phyloP scores from a whole-genome alignment of 2,797 vertebrate species.

The Xiphophorus birchmanni region DNA sequence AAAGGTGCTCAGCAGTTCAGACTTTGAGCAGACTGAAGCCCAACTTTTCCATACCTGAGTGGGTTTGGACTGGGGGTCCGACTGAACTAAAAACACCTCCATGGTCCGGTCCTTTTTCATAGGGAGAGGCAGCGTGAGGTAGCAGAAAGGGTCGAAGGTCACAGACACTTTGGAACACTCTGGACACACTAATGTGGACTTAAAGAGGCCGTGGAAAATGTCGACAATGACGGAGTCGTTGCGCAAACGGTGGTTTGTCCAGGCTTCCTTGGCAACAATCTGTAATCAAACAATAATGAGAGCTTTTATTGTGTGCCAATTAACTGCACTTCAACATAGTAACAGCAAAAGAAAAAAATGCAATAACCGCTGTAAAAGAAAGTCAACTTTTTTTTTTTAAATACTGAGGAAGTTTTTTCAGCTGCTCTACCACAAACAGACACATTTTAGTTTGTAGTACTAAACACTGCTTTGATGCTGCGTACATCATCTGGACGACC shows the following conservation, averaged over 20 bases:
- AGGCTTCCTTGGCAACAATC: constrained; percentile 93
- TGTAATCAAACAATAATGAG: constrained; percentile 47
- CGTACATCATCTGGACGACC: constrained; percentile 91
- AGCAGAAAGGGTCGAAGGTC: constrained; percentile 95
- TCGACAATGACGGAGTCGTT: constrained; percentile 94
- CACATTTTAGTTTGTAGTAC: neutral
- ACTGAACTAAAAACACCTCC: constrained; percentile 90
- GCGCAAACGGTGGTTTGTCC: constrained; percentile 89
- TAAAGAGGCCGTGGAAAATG: constrained; percentile 93
- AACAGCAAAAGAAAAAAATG: neutral
- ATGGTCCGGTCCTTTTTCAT: constrained; percentile 93
- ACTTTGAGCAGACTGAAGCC: neutral
- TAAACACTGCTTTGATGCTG: neutral
- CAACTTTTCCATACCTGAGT: constrained; percentile 82
- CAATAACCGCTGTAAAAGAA: neutral
- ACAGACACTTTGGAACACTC: constrained; percentile 92
- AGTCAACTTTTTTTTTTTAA: neutral
- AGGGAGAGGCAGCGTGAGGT: constrained; percentile 92
- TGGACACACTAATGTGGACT: constrained; percentile 92
- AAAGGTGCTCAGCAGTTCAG: neutral
- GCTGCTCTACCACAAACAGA: neutral
- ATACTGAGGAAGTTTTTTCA: neutral
- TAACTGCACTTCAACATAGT: neutral
- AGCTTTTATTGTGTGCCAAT: neutral
- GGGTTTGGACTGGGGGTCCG: constrained; percentile 89